Conservation (phyloP, 2,888 invertebrate genomes). For the Agrenia bidenticulata region DNA sequence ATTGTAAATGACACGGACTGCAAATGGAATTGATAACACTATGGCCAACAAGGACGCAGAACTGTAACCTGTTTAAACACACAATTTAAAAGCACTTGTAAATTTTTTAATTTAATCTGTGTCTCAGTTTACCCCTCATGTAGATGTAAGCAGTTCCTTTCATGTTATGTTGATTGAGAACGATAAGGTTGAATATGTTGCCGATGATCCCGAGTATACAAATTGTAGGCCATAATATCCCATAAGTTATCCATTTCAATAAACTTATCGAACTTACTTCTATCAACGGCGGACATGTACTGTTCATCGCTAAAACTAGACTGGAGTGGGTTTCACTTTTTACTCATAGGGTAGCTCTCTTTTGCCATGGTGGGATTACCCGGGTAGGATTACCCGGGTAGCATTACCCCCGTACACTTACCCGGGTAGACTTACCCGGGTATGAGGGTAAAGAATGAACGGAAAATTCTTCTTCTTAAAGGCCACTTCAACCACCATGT, state of each 20-base stretch:
- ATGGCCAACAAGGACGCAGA: constrained; percentile 73
- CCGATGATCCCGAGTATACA: constrained; percentile 73
- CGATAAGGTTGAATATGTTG: constrained; percentile 74
- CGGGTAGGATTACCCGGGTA: too few species aligned
- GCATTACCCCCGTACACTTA: too few species aligned
- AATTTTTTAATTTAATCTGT: too few species aligned
- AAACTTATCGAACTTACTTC: not conserved
- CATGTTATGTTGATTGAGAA: constrained; percentile 74
- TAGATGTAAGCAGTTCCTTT: constrained; percentile 78
- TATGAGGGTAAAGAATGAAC: too few species aligned
- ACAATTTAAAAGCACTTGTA: too few species aligned
- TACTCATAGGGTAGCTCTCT: too few species aligned
- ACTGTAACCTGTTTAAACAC: constrained; percentile 64
- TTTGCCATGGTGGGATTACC: too few species aligned
- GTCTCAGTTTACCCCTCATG: constrained; percentile 64
- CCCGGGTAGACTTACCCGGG: too few species aligned
- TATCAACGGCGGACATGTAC: not conserved
- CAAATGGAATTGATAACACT: constrained; percentile 69
- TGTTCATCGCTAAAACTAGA: too few species aligned
- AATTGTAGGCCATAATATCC: constrained; percentile 68
- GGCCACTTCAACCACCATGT: too few species aligned
- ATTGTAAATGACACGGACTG: constrained; percentile 67
- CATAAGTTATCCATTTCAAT: constrained; percentile 59
- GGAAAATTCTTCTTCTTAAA: too few species aligned
- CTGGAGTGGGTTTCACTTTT: too few species aligned